phyloP scores from a whole-genome alignment of 2,113 vertebrate species.

The Phoxinus phoxinus region DNA sequence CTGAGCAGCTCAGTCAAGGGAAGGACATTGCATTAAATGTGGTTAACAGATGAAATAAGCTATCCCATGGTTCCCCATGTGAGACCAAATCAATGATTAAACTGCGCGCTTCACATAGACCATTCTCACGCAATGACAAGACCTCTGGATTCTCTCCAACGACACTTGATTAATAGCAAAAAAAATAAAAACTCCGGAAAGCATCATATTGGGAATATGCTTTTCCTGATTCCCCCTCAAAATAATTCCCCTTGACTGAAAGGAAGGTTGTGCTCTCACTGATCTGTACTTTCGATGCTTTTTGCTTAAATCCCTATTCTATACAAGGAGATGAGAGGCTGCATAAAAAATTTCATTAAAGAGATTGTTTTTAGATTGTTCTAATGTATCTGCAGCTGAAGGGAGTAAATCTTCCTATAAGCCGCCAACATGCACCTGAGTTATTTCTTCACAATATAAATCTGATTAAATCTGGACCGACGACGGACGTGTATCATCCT shows the following conservation, averaged over 20 bases:
- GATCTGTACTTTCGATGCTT: conserved; percentile 40
- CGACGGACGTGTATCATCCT: conserved; percentile 63
- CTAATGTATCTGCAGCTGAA: conserved; percentile 73
- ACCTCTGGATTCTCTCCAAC: conserved; percentile 7
- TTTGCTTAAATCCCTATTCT: conserved; percentile 67
- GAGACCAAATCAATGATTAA: not conserved
- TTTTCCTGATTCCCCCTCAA: conserved; percentile 24
- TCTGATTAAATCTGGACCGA: conserved; percentile 89
- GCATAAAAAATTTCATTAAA: conserved; percentile 76
- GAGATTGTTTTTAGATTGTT: conserved; percentile 74
- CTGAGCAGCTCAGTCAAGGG: not conserved
- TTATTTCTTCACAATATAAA: conserved; percentile 73
- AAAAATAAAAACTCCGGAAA: not conserved
- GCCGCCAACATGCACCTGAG: conserved; percentile 66
- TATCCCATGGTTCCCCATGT: not conserved
- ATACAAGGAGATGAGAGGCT: conserved; percentile 66
- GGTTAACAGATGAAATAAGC: conserved; percentile 15
- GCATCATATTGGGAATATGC: conserved; percentile 31
- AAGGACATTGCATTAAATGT: conserved; percentile 2
- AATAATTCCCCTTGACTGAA: conserved; percentile 32
- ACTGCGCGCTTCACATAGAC: not conserved
- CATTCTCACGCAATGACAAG: conserved; percentile 1
- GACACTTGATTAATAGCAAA: conserved; percentile 7
- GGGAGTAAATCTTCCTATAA: conserved; percentile 77
- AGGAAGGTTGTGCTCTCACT: conserved; percentile 6